Evolutionary conservation across 2,888 invertebrate genomes (phyloP), one percentile per base, ranked within the genome.

Genomic region (Melinaea menophilus): DNA sequence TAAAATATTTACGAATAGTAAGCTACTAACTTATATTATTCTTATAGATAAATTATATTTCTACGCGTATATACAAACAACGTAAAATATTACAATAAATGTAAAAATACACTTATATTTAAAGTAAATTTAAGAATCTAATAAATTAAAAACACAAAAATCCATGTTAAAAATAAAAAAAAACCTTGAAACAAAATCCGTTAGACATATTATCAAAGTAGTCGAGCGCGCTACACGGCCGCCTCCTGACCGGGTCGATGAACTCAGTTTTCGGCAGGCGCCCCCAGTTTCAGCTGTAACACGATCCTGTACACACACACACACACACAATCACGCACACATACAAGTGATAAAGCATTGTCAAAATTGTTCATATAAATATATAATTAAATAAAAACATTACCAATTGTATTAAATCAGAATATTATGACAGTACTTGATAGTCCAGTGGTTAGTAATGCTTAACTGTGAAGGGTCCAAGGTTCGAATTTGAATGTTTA

Each of bases 241-340:
- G 79, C 74, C 81, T 87, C 85, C 85, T 86, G 84, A 79, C 81
- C 82, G 85, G 90, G 87, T 90, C 88, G 81, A 76, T 78, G 89
- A 85, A 87, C 90, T 84, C 79, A 79, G 80, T 89, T 90, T 90
- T 90, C 90, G 90, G 90, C 89, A 88, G 86, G 87, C 88, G 86
- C 85, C 82, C 88, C 78, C 79, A 80, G 87, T 90, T 90, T 90
- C 90, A 90, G 90, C 89, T 90, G 90, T 88, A 89, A 90, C 78
- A 82, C 80, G 88, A 88, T 88, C 89, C 88, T 86, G 84, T 78
- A 78, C 80, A 71, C 86, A 84, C 80, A 82, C 84, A 71, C 62
- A 56, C 74, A 65, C 63, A 71, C 69, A 67, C 70, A 66, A 69
- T 62, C 68, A 70, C 67, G 66, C 70, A 66, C 70, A 61, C 58